Evolutionary conservation across 2,888 invertebrate genomes (phyloP).

Genomic region (Scrobipalpa atriplicella): DNA sequence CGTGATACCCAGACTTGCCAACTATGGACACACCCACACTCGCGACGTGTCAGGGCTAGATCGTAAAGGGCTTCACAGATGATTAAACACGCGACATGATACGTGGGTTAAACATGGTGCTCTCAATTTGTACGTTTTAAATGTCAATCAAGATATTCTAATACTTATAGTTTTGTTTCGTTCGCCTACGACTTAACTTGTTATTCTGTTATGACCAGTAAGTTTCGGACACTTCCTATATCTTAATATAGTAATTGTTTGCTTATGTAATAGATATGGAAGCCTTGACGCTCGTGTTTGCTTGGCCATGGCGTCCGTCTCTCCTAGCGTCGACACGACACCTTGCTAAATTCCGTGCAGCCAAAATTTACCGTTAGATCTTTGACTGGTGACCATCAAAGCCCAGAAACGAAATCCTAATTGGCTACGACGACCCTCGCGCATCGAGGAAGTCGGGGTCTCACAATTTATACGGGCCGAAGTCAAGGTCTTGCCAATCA

Average conservation of each 20-base stretch:
- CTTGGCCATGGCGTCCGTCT: conserved; percentile 29
- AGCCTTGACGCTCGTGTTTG: conserved; percentile 33
- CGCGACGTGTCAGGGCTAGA: conserved; percentile 65
- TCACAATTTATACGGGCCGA: conserved; percentile 74
- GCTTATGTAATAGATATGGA: conserved; percentile 31
- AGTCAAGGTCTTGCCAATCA: conserved; percentile 78
- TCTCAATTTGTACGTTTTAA: not conserved
- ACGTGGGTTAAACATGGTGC: not conserved
- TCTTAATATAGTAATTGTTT: conserved; percentile 28
- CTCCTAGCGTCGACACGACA: not conserved
- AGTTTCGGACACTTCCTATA: conserved; percentile 21
- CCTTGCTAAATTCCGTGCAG: not conserved
- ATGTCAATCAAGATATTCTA: conserved; percentile 1
- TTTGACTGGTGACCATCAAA: conserved; percentile 5
- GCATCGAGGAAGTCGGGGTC: conserved; percentile 76
- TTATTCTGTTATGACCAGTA: conserved; percentile 6
- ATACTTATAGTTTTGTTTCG: not conserved
- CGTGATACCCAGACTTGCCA: conserved; percentile 19
- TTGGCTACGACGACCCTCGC: conserved; percentile 71
- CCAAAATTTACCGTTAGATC: conserved; percentile 16
- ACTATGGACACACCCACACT: conserved; percentile 48
- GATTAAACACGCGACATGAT: conserved; percentile 27
- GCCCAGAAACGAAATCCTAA: conserved; percentile 51
- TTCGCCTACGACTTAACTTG: conserved; percentile 19
- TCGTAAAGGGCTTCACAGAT: conserved; percentile 31